phyloP scores from a whole-genome alignment of 1,140 invertebrate genomes.

The Chionoecetes opilio region DNA sequence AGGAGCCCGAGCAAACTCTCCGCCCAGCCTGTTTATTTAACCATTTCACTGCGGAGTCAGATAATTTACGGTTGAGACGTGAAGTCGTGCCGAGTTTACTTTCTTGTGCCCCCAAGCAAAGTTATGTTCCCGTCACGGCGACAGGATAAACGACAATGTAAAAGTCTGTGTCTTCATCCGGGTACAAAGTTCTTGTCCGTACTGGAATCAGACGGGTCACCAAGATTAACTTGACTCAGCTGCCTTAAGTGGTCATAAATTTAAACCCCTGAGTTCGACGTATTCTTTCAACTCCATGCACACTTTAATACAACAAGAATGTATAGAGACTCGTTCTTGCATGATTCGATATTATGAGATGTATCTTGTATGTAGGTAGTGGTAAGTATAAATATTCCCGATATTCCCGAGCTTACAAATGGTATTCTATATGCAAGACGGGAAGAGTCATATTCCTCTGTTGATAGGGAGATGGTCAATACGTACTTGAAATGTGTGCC shows the following conservation, averaged over 20 bases:
- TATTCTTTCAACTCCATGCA: not conserved
- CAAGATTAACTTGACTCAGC: slow-evolving; percentile 29
- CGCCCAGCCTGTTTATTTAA: slow-evolving; percentile 18
- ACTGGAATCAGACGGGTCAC: not conserved
- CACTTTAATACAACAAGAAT: too few species aligned
- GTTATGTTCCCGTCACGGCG: slow-evolving; percentile 16
- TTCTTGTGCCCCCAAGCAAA: not conserved
- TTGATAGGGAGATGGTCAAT: too few species aligned
- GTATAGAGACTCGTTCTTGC: too few species aligned
- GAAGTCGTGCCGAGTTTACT: not conserved
- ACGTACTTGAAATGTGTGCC: too few species aligned
- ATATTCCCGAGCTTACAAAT: too few species aligned
- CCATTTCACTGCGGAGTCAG: slow-evolving; percentile 4
- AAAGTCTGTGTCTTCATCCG: slow-evolving; percentile 18
- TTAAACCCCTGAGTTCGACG: not conserved
- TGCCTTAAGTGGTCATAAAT: not conserved
- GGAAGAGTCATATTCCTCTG: too few species aligned
- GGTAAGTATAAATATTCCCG: too few species aligned
- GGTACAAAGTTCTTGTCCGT: slow-evolving; percentile 7
- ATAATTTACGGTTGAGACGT: not conserved
- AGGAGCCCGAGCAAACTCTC: not conserved
- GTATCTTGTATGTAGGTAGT: too few species aligned
- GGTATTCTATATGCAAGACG: too few species aligned
- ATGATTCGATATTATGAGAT: too few species aligned
- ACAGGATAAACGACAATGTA: slow-evolving; percentile 19